Evolutionary conservation across 1,140 invertebrate species (phyloP).

Genomic region (Pogonus chalceus): DNA sequence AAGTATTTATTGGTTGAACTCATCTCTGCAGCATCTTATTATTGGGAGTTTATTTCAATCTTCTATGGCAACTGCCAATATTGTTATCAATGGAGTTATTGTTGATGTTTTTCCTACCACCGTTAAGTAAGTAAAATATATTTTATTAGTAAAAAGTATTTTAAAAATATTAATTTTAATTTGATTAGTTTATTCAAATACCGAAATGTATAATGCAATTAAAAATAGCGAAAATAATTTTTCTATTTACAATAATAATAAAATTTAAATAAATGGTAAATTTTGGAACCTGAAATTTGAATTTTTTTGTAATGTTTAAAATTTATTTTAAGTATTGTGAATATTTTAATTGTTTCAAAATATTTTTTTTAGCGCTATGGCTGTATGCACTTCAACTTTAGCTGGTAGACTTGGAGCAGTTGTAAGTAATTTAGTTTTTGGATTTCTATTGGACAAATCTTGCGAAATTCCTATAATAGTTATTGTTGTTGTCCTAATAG

Average conservation of each 20-base stretch:
- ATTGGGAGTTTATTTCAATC: slow-evolving; percentile 44
- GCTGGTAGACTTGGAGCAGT: slow-evolving; percentile 44
- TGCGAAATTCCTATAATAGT: slow-evolving; percentile 42
- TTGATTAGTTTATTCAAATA: too few species aligned
- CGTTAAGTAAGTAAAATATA: slow-evolving; percentile 27
- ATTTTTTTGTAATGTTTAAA: neutral
- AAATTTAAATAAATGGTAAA: too few species aligned
- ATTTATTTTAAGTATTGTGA: neutral
- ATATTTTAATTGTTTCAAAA: neutral
- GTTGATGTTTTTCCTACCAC: slow-evolving; percentile 46
- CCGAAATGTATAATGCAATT: too few species aligned
- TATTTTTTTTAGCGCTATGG: slow-evolving; percentile 33
- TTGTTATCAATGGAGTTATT: slow-evolving; percentile 42
- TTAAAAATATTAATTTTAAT: too few species aligned
- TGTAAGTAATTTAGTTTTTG: slow-evolving; percentile 43
- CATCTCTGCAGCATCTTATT: slow-evolving; percentile 39
- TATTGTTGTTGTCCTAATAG: slow-evolving; percentile 33
- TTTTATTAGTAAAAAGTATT: slow-evolving; percentile 2
- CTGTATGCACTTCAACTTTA: slow-evolving; percentile 40
- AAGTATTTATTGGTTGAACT: slow-evolving; percentile 40
- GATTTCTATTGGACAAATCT: slow-evolving; percentile 40
- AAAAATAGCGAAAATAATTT: too few species aligned
- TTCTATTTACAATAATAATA: too few species aligned
- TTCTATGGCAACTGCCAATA: slow-evolving; percentile 44
- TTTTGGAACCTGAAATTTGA: too few species aligned